phyloP scores from a whole-genome alignment of 2,113 vertebrate species.

The Indicator indicator region DNA sequence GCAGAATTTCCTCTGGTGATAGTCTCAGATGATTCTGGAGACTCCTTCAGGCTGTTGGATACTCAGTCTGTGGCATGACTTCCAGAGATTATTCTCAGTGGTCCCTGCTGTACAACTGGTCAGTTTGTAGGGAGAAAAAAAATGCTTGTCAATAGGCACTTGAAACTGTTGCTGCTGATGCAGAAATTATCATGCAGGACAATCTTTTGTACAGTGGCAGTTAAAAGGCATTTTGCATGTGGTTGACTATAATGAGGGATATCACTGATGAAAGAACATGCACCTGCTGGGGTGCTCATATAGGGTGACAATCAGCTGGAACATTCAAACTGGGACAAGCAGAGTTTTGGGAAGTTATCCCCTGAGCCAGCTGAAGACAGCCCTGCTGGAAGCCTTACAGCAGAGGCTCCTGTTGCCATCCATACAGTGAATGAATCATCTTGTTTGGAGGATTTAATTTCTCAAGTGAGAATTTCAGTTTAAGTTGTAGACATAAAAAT shows the following conservation, averaged over 20 bases:
- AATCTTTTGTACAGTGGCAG: background rate
- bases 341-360: background rate
- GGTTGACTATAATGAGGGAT: background rate
- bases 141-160: background rate
- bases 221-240: background rate
- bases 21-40: background rate
- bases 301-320: background rate
- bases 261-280: background rate
- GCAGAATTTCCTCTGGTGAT: rapidly evolving
- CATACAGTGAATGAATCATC: background rate
- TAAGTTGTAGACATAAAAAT: background rate
- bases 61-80: background rate
- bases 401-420: background rate
- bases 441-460: background rate
- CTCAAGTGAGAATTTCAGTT: background rate
- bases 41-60: background rate
- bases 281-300: background rate
- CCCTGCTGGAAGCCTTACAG: background rate
- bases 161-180: background rate
- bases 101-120: background rate
- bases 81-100: background rate
- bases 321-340: background rate
- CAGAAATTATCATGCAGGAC: background rate
- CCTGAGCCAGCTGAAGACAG: background rate
- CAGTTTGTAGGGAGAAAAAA: background rate